Conservation (phyloP, 23 tunicate species). For the Trididemnum nubilum region DNA sequence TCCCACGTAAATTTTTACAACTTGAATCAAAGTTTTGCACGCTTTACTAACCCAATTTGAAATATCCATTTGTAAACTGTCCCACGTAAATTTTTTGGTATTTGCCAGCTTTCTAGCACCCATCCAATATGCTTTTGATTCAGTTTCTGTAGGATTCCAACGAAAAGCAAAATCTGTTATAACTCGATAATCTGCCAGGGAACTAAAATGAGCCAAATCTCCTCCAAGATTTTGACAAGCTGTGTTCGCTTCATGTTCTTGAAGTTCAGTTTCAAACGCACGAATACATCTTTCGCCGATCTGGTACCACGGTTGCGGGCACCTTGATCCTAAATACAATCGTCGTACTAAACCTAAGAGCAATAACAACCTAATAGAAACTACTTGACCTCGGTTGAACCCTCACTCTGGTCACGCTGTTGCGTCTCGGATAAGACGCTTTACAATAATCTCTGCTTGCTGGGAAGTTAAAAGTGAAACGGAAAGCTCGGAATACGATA, state of each 20-base stretch:
- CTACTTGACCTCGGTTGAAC: too few relatives aligned
- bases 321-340: not conserved
- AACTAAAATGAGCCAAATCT: constrained; percentile 16
- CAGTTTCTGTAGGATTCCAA: not conserved
- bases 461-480: too few relatives aligned
- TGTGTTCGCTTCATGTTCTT: not conserved
- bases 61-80: not conserved
- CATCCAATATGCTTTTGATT: not conserved
- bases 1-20: not conserved
- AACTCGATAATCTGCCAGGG: constrained; percentile 9
- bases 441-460: too few relatives aligned
- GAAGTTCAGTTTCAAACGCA: not conserved
- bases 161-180: not conserved
- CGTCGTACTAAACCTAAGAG: too few relatives aligned
- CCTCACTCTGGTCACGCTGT: too few relatives aligned
- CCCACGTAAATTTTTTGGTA: not conserved
- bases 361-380: too few relatives aligned
- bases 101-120: not conserved
- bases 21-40: too few relatives aligned
- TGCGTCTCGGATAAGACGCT: too few relatives aligned
- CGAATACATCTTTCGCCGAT: constrained; percentile 38
- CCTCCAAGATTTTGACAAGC: not conserved
- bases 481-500: too few relatives aligned
- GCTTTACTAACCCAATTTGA: constrained; percentile 13
- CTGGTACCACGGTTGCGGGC: constrained; percentile 13